Evolutionary conservation across 2,797 vertebrate genomes (phyloP), one percentile per base, ranked within the genome.

Genomic region (Phrynocephalus forsythii): DNA sequence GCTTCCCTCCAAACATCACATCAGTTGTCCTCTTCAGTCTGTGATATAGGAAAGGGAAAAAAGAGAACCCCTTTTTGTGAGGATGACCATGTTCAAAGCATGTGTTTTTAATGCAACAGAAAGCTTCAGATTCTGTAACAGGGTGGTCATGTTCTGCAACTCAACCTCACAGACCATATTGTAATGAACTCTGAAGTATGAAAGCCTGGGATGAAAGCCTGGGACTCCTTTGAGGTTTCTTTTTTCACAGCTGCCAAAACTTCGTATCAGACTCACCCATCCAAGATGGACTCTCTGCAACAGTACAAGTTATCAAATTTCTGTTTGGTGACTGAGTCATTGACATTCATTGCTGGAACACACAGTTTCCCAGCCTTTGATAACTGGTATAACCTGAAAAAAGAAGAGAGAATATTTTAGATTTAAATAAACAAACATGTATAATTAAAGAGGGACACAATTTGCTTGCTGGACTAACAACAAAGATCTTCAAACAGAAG

Each of bases 1-100:
- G 99, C 94, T 99, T 99, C 90, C 99, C 99, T 96, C 99, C 99
- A 95, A 99, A 99, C 99, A 99, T 99, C 90, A 99, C 98, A 94
- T 99, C 99, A 22, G 99, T 99, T 94, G 99, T 99, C 95, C 99
- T 98, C 97, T 99, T 99, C 95, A 99, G 97, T 91, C 98, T 99
- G 94, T 82, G 91, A 63, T 16, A 18, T 20, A 63, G 60, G 18
- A 15, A 18, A 63, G 60, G 94, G 93, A 94, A 76, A 95, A 87
- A 96, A 77, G 95, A 89, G 95, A 89, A 96, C 79, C 93, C 89
- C 86, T 85, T 76, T 92, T 92, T 94, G 92, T 94, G 83, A 88
- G 91, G 88, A 9, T 88, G 83, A 73, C 78, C 77, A 56, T 75
- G 83, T 3, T 5, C 76, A 81, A 81, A 87, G 26, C 44, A 38